Percentiles rank a stretch among this genome's conserved stretches.
These are phyloP conservation scores for Eonycteris spelaea DNA, from an alignment of 2,113 vertebrate genomes.

Conservation along the genomic window DNA sequence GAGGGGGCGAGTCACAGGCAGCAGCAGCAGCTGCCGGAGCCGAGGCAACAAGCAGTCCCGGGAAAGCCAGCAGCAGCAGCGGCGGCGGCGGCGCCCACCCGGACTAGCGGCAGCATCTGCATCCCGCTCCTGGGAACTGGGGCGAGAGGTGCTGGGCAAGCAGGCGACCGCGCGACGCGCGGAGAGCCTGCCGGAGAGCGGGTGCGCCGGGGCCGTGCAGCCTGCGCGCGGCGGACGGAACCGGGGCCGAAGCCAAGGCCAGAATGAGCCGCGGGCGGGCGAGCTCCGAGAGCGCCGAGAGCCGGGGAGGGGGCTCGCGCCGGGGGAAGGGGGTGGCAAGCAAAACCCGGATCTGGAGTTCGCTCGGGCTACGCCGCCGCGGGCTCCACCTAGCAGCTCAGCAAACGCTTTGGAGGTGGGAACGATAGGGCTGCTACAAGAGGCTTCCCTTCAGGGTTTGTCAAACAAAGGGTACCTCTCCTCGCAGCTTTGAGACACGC, in stretches of 20 bases:
- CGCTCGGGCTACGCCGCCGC: slow-evolving; percentile 61
- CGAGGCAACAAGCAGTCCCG: slow-evolving; percentile 8
- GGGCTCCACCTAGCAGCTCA: slow-evolving; percentile 82
- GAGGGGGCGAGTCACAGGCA: slow-evolving; percentile 67
- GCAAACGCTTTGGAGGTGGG: slow-evolving; percentile 50
- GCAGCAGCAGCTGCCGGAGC: slow-evolving; percentile 52
- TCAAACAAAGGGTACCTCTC: slow-evolving; percentile 67
- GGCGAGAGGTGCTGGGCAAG: background rate
- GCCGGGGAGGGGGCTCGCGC: slow-evolving; percentile 59
- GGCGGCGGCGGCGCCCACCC: background rate
- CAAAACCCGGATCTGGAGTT: slow-evolving; percentile 80
- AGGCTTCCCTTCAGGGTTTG: slow-evolving; percentile 54
- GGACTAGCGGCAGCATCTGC: slow-evolving; percentile 47
- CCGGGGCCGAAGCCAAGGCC: slow-evolving; percentile 54
- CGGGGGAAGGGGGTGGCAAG: background rate
- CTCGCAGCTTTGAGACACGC: background rate
- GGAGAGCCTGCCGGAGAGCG: background rate
- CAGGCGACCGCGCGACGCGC: background rate
- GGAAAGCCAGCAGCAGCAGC: background rate
- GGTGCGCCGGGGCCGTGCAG: background rate
- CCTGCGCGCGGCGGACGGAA: background rate
- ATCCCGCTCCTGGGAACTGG: slow-evolving; percentile 51
- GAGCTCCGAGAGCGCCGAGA: background rate
- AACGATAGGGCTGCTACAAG: background rate
- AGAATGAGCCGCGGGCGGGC: slow-evolving; percentile 4